Evolutionary conservation across 2,888 invertebrate genomes (phyloP).

Genomic region (Merodon equestris): DNA sequence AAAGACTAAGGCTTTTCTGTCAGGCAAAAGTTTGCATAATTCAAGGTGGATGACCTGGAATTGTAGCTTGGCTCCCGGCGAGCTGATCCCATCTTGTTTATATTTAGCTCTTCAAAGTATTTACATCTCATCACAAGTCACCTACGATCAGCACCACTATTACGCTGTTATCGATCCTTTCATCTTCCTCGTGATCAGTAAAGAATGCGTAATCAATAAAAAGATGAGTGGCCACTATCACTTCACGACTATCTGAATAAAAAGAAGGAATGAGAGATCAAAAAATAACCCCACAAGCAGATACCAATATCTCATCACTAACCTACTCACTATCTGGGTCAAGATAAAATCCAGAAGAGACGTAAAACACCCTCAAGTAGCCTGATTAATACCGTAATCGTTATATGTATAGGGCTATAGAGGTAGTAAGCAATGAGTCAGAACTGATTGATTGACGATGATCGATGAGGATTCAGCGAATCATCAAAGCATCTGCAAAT

Average conservation of each 20-base stretch:
- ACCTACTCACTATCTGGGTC: slow-evolving; percentile 50
- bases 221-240: slow-evolving; percentile 31
- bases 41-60: too few species aligned
- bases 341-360: slow-evolving; percentile 31
- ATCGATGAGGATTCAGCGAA: not conserved
- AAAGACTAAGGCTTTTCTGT: too few species aligned
- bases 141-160: slow-evolving; percentile 2
- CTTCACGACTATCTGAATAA: slow-evolving; percentile 21
- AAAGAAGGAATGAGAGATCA: not conserved
- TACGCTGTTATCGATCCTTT: slow-evolving; percentile 17
- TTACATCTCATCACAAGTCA: too few species aligned
- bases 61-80: too few species aligned
- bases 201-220: slow-evolving; percentile 29
- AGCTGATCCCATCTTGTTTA: too few species aligned
- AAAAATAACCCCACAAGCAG: not conserved
- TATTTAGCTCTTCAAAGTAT: too few species aligned
- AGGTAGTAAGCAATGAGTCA: not conserved
- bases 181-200: slow-evolving; percentile 23
- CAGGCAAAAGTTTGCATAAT: too few species aligned
- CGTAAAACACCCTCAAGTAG: slow-evolving; percentile 35
- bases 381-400: slow-evolving; percentile 44
- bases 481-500: slow-evolving; percentile 11
- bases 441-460: slow-evolving; percentile 14
- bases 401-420: slow-evolving; percentile 10
- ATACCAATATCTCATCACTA: slow-evolving; percentile 39